Evolutionary conservation across 2,888 invertebrate genomes (phyloP), one percentile per base, ranked within the genome.

Genomic region (Himalopsyche anomala): DNA sequence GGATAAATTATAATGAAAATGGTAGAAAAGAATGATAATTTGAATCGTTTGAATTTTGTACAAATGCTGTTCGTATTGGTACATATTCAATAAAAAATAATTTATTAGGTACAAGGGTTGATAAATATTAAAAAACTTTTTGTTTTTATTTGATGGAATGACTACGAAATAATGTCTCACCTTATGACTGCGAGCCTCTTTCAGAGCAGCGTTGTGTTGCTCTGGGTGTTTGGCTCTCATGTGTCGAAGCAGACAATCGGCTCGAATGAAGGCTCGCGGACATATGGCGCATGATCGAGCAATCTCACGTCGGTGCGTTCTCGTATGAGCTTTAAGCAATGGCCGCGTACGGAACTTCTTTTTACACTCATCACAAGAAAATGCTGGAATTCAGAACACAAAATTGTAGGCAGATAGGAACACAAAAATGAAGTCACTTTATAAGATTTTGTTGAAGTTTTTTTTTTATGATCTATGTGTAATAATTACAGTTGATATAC

Each of bases 261-360:
- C 96, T 88, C 96, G 94, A 89, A 96, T 96, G 91, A 96, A 96
- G 4, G 96, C 96, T 85, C 96, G 94, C 8, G 94, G 95, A 91
- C 96, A 96, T 91, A 96, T 96, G 90, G 96, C 95, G 91, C 96
- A 96, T 89, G 95, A 95, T 82, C 96, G 95, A 84, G 96, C 96
- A 84, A 95, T 94, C 91, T 96, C 96, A 5, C 85, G 85, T 89
- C 95, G 94, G 91, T 96, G 96, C 85, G 96, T 96, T 89, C 94
- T 91, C 90, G 95, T 91, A 91, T 96, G 96, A 28, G 95, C 95
- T 89, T 95, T 95, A 90, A 96, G 91, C 85, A 96, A 95, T 42
- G 95, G 93, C 90, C 95, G 95, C 84, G 94, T 94, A 56, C 94
- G 94, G 91, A 96, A 96, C 79, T 92, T 90, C 92, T 96, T 96